Base-by-base conservation (phyloP, 2,113 vertebrate genomes). In the Mastomys natalensis region DNA sequence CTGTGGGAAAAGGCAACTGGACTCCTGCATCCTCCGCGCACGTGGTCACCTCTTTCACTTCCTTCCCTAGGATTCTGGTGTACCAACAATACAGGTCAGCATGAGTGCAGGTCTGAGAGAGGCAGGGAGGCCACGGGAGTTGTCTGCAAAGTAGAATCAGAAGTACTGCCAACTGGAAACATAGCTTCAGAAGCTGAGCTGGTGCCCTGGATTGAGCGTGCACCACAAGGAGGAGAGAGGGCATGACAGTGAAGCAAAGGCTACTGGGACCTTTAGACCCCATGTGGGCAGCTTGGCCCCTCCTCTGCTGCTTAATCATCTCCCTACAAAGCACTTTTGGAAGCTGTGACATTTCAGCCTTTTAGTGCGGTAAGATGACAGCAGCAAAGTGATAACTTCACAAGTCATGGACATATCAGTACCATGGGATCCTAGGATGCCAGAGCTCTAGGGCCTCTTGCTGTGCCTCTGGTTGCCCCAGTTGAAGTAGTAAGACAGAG, bases 11-110 rank as follows among this genome's bases (percentile, higher is more conserved):
- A 84, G 45, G 29, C 26, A 92, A 76, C 48, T 81, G 48, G 87
- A 60, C 15, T 2, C 9, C 17, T 2, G 22, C 26, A 31, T 53
- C 1, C 3, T 43, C 55, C 9, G 0, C n/a, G 26, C 0, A 0
- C 0, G 1, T 2, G n/a, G 31, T 8, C 19, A 45, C 51, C 48
- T 62, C 45, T 66, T 21, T 13, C 53, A 3, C 64, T 19, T 13
- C 37, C 51, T 87, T 40, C 72, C 62, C 17, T 34, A 1, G 74
- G 58, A 51, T 55, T 4, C 17, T 13, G 58, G 37, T 3, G 19
- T 29, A 6, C 55, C 9, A 22, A 26, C 31, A 8, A 4, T 7
- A 2, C 68, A 31, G 3, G 29, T 34, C 13, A 22, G 19, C 12
- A 1, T 48, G 60, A 12, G 2, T 55, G 37, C 48, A 45, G 11